These are phyloP conservation scores for Drosophila burlai DNA, from an alignment of 1,140 invertebrate genomes.

Conservation along the genomic window DNA sequence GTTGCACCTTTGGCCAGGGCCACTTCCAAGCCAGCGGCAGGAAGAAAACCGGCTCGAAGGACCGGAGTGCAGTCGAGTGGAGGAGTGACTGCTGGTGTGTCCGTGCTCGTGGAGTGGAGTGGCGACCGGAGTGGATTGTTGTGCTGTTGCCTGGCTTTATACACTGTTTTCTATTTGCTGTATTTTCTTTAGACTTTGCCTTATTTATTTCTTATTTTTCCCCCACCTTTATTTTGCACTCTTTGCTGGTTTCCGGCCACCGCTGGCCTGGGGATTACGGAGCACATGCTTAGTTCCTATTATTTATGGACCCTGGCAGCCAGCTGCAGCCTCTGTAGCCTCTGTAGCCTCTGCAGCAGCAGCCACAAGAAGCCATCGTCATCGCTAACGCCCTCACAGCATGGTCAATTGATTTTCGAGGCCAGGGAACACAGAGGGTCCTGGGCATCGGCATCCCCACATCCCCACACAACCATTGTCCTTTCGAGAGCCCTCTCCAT, in stretches of 20 bases:
- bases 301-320: conserved; percentile 51
- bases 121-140: conserved; percentile 27
- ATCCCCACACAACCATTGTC: background rate
- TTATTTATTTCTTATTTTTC: too few species aligned
- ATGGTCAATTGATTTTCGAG: conserved; percentile 39
- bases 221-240: background rate
- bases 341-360: conserved; percentile 7
- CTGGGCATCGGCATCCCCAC: background rate
- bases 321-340: conserved; percentile 19
- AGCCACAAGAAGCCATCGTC: conserved; percentile 41
- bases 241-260: conserved; percentile 22
- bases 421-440: background rate
- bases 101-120: background rate
- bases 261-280: conserved; percentile 28
- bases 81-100: conserved; percentile 3
- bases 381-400: conserved; percentile 8
- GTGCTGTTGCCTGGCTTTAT: conserved; percentile 20
- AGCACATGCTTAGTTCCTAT: conserved; percentile 58
- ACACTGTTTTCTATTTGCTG: conserved; percentile 13
- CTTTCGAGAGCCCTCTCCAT: background rate
- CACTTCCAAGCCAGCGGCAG: conserved; percentile 13
- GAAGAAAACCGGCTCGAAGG: conserved; percentile 5
- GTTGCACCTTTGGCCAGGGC: conserved; percentile 45
- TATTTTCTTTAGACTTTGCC: background rate
- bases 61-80: conserved; percentile 21